Evolutionary conservation across 2,797 vertebrate species (phyloP).

Genomic region (Arrhamphus sclerolepis): DNA sequence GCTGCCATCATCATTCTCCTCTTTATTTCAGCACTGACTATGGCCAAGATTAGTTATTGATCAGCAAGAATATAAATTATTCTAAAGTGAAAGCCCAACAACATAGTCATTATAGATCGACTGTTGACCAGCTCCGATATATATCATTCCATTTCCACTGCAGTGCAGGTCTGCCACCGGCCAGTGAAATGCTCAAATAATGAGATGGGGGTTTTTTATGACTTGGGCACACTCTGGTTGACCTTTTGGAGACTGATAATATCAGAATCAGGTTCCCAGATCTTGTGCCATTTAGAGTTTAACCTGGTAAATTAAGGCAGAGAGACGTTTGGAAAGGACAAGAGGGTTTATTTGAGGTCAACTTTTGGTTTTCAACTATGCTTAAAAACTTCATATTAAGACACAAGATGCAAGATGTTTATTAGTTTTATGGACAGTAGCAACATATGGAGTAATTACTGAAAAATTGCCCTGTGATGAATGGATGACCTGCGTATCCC

Average conservation of each 20-base stretch:
- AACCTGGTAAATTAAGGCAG: slow-evolving; percentile 48
- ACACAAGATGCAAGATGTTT: too few species aligned
- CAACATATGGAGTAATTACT: too few species aligned
- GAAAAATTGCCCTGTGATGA: too few species aligned
- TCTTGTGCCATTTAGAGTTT: slow-evolving; percentile 41
- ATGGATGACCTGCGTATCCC: too few species aligned
- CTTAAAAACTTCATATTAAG: too few species aligned
- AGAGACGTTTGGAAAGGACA: slow-evolving; percentile 21
- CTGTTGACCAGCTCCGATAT: slow-evolving; percentile 77
- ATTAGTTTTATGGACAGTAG: too few species aligned
- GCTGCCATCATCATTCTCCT: slow-evolving; percentile 78
- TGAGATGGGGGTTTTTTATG: slow-evolving; percentile 75
- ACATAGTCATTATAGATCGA: slow-evolving; percentile 79
- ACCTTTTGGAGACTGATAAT: slow-evolving; percentile 72
- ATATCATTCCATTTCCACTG: slow-evolving; percentile 75
- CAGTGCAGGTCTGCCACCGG: slow-evolving; percentile 61
- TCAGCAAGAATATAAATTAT: slow-evolving; percentile 82
- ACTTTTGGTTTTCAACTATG: slow-evolving; percentile 7
- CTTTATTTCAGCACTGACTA: slow-evolving; percentile 83
- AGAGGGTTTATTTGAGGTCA: slow-evolving; percentile 4
- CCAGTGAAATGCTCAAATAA: slow-evolving; percentile 75
- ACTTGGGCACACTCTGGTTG: slow-evolving; percentile 72
- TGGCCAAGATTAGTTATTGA: slow-evolving; percentile 85
- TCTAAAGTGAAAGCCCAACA: slow-evolving; percentile 82
- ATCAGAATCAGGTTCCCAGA: slow-evolving; percentile 48